Evolutionary conservation across 2,113 vertebrate species (phyloP), one percentile per base, ranked within the genome.

Genomic region (Cettia cetti): DNA sequence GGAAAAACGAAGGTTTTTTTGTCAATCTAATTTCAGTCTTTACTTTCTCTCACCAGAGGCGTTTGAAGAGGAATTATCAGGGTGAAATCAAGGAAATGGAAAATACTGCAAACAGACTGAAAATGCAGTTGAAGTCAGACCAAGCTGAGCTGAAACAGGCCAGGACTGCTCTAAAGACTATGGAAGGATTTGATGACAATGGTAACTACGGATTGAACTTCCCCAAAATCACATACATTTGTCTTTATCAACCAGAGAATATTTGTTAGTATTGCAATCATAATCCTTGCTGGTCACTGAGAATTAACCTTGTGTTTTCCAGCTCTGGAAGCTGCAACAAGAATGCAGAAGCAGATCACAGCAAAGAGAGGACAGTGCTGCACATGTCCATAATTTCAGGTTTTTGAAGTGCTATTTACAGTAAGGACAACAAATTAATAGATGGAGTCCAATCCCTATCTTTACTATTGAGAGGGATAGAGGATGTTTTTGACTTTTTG

Each of bases 271-370:
- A n/a, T 47, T 45, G 16, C 15, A 45, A 13, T 33, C 27, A 19
- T 15, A 23, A 37, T 69, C 45, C 13, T 44, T 13, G 7, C 8
- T 69, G 14, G 64, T 86, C 19, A 24, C 28, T 72, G 72, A 72
- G 61, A 92, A 95, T 50, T 64, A 37, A 49, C 45, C 22, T 45
- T 76, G 17, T 94, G 26, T 89, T 77, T 93, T 79, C 28, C 83
- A 99, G 99, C 98, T 88, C 90, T 98, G 93, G 98, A 98, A 96
- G 97, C 98, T 93, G 98, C 99, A 63, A 87, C 97, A 94, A 97
- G 98, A 82, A 98, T 99, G 98, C 98, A 99, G 97, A 98, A 98
- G 95, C 97, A 98, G 95, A 98, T 99, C 94, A 99, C 98, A 35
- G 98, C 97, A 84, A 98, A 98, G 91, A 98, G 98, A 95, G 98